Evolutionary conservation across 2,888 invertebrate species (phyloP), one percentile per base, ranked within the genome.

Genomic region (Platycheirus rosarum): DNA sequence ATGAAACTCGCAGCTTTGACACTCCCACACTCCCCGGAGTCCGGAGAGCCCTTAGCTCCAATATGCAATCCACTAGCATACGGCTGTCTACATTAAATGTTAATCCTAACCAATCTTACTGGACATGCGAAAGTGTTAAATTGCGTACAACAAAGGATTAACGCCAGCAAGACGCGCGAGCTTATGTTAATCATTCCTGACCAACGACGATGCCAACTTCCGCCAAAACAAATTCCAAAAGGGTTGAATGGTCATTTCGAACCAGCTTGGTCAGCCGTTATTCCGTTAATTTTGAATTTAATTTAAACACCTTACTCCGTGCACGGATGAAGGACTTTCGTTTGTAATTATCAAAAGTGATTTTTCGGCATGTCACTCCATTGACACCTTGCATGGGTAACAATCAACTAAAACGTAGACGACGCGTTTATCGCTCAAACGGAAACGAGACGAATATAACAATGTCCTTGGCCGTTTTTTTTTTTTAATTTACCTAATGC

Each of bases 401-500:
- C 48, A 8, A 51, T 32, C 16, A 20, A 11, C n/a, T n/a, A n/a
- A n/a, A n/a, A n/a, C n/a, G 29, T 13, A 42, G 20, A 20, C 14
- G 40, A 13, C n/a, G 29, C 44, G 44, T 29, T 57, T 29, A 37
- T 73, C 55, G 48, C 69, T 79, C 68, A 74, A 74, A 74, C 69
- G 69, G 74, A 79, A 79, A 79, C 37, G 55, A 20, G 35, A 60
- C 32, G 20, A 49, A 9, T 26, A 46, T 46, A 40, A 44, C 20
- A 29, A 35, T 40, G 35, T 32, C 18, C 26, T 40, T 37, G 53
- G 40, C 42, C 11, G 16, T 55, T 23, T 29, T 70, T 57, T 23
- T 40, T 79, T 79, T 78, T 80, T 80, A 80, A 80, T 80, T 80
- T 75, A 29, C 80, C 80, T 80, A 80, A 80, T 80, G 80, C 70